These are phyloP conservation scores for Leptura quadrifasciata DNA, from an alignment of 2,888 invertebrate species.

Conservation along the genomic window DNA sequence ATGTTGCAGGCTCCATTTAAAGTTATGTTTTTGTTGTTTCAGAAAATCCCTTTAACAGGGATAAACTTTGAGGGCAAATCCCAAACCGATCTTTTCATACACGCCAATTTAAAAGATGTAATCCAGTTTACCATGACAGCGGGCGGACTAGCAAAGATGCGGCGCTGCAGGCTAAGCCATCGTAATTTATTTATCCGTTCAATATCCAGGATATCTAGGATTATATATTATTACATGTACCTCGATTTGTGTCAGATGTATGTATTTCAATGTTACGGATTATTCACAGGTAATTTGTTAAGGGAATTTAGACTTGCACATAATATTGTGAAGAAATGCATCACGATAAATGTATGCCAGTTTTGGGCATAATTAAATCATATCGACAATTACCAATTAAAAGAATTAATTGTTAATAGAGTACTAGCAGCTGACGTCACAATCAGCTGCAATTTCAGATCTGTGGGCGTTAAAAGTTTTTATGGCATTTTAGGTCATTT, in stretches of 20 bases:
- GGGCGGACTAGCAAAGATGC: slow-evolving; percentile 38
- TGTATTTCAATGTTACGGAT: slow-evolving; percentile 46
- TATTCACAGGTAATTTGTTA: slow-evolving; percentile 39
- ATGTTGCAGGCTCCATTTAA: not conserved
- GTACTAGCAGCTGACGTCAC: too few relatives aligned
- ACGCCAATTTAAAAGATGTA: slow-evolving; percentile 44
- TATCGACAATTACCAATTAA: too few relatives aligned
- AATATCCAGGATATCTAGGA: slow-evolving; percentile 59
- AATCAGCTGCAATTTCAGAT: too few relatives aligned
- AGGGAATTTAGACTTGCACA: slow-evolving; percentile 30
- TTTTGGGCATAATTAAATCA: too few relatives aligned
- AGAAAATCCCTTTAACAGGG: slow-evolving; percentile 24
- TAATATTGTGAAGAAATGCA: not conserved
- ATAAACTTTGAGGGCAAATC: slow-evolving; percentile 26
- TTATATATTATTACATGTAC: slow-evolving; percentile 50
- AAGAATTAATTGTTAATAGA: too few relatives aligned
- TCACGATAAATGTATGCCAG: too few relatives aligned
- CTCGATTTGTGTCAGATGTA: slow-evolving; percentile 52
- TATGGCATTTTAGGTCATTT: too few relatives aligned
- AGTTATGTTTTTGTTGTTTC: not conserved
- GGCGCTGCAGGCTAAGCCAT: slow-evolving; percentile 53
- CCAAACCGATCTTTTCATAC: slow-evolving; percentile 26
- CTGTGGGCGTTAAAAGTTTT: too few relatives aligned
- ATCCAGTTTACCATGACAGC: slow-evolving; percentile 60
- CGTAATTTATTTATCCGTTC: slow-evolving; percentile 58